Base-by-base conservation (phyloP, 2,888 invertebrate species). In the Rosalia funebris region DNA sequence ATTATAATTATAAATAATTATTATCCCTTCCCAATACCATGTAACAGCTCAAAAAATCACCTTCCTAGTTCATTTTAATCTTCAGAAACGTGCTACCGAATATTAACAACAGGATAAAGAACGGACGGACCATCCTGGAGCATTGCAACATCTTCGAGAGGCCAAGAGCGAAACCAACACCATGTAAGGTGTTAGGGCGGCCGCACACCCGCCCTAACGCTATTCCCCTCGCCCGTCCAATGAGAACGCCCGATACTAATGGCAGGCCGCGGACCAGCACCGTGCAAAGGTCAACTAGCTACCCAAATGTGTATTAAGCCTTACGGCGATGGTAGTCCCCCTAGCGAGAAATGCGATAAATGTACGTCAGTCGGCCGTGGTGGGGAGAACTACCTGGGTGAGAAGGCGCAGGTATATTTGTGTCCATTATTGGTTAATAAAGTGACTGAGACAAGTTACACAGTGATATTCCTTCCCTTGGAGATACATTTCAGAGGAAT, bases 381-480 rank as follows among this genome's bases (percentile, higher is more conserved):
- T 54, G 60, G 58, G 57, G 46, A 54, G 37, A 57, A 54, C 55
- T 67, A 62, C 63, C 63, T 67, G 62, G 52, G 57, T 57, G 44
- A 66, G 57, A 55, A 60, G 57, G 52, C 61, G 57, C 66, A 67
- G 66, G 66, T 67, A 67, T 55, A 64, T 64, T 64, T 58, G 60
- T 62, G 53, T 52, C 60, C 66, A 66, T 66, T 66, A 57, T 63
- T 64, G 57, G 58, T 63, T 56, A 63, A 50, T 50, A 46, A 53
- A 63, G 58, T 66, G 66, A 36, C 36, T 57, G 34, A 41, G 50
- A 52, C 39, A 56, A 54, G 50, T 55, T 53, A 44, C 42, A 36
- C 50, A 12, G 60, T 63, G 55, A 48, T 47, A 42, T 44, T 63
- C 61, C 36, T 9, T 44, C 61, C 36, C 10, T 44, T 31, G 41